These are phyloP conservation scores for Cygnus buccinator DNA, from an alignment of 2,113 vertebrate genomes.

Conservation along the genomic window DNA sequence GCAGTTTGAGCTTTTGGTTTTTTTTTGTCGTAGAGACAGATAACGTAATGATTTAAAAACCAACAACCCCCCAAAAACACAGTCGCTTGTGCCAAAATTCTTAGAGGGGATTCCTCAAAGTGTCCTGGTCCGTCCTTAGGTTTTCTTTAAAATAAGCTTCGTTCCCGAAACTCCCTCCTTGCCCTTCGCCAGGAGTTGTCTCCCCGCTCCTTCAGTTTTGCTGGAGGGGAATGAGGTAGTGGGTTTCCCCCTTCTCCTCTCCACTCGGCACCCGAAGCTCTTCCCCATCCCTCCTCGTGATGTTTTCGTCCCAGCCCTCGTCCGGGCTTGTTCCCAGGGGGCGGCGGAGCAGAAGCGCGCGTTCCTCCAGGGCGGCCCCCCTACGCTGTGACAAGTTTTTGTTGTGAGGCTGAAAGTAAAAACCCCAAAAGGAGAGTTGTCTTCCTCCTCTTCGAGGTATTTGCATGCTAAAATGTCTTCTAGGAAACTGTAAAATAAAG, in stretches of 20 bases:
- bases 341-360: constrained; percentile 59
- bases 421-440: constrained; percentile 61
- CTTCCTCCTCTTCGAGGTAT: constrained; percentile 31
- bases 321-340: constrained; percentile 30
- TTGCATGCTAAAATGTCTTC: constrained; percentile 40
- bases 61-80: constrained; percentile 13
- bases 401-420: constrained; percentile 64
- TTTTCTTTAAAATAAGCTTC: not conserved
- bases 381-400: constrained; percentile 53
- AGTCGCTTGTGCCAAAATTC: not conserved
- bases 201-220: constrained; percentile 34
- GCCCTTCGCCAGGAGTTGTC: not conserved
- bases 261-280: not conserved
- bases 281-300: not conserved
- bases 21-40: not conserved
- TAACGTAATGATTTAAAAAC: constrained; percentile 39
- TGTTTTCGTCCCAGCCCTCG: not conserved
- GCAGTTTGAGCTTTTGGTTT: constrained; percentile 49
- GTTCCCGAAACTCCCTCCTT: not conserved
- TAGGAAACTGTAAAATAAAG: constrained; percentile 65
- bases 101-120: not conserved
- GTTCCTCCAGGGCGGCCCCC: constrained; percentile 58
- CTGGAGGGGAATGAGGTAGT: constrained; percentile 52
- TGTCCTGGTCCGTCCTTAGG: not conserved
- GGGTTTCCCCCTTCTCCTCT: constrained; percentile 54